Percentiles rank a stretch among this genome's conserved stretches.
phyloP scores from a whole-genome alignment of 2,888 invertebrate species.

The Drosophila setosimentum region DNA sequence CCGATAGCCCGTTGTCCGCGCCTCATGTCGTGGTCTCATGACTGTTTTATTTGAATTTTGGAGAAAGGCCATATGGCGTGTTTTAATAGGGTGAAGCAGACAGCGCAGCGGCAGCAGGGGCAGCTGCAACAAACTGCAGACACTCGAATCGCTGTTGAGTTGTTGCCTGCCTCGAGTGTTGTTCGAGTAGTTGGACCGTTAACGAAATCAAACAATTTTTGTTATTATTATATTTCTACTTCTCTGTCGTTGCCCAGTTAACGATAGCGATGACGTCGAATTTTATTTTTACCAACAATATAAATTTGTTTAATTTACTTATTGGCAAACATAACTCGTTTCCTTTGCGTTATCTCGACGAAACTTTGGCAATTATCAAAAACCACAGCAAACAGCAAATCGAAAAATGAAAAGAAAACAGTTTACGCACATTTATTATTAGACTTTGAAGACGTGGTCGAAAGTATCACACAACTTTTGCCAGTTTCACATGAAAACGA shows the following conservation, averaged over 20 bases:
- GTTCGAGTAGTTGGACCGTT: slow-evolving; percentile 50
- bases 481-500: slow-evolving; percentile 6
- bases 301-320: slow-evolving; percentile 63
- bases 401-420: slow-evolving; percentile 27
- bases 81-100: slow-evolving; percentile 8
- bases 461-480: neutral
- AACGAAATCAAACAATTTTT: slow-evolving; percentile 33
- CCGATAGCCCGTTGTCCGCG: slow-evolving; percentile 17
- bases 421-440: slow-evolving; percentile 41
- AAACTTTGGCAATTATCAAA: slow-evolving; percentile 51
- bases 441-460: slow-evolving; percentile 28
- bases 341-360: slow-evolving; percentile 51
- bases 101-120: slow-evolving; percentile 36
- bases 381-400: slow-evolving; percentile 8
- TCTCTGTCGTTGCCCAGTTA: slow-evolving; percentile 30
- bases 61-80: slow-evolving; percentile 76
- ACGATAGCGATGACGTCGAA: slow-evolving; percentile 63
- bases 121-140: slow-evolving; percentile 36
- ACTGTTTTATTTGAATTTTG: slow-evolving; percentile 79
- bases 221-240: neutral
- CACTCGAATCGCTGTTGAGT: slow-evolving; percentile 49
- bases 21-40: slow-evolving; percentile 59
- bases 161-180: slow-evolving; percentile 52
- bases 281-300: slow-evolving; percentile 47
- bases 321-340: slow-evolving; percentile 63